These are phyloP conservation scores for Xenops minutus DNA, from an alignment of 2,797 vertebrate genomes.

Conservation along the genomic window DNA sequence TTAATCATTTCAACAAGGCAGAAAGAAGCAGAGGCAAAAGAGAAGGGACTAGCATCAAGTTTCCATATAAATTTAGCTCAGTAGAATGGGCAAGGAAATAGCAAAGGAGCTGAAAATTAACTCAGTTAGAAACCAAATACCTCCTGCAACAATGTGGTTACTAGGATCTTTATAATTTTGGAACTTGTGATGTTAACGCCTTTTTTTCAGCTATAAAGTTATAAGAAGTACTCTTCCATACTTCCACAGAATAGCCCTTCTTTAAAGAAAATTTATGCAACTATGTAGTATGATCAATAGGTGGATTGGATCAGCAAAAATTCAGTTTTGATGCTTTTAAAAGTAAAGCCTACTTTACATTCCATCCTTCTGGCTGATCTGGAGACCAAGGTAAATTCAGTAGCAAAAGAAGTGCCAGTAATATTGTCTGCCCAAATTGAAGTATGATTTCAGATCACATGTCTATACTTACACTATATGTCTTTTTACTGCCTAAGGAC, in stretches of 20 bases:
- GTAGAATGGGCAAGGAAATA: neutral
- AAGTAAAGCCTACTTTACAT: neutral
- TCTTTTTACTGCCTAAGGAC: constrained; percentile 4
- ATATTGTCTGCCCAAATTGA: neutral
- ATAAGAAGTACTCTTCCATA: constrained; percentile 9
- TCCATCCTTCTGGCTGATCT: neutral
- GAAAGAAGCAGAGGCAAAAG: neutral
- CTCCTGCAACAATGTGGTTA: neutral
- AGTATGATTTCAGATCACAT: neutral
- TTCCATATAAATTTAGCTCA: neutral
- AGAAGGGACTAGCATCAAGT: neutral
- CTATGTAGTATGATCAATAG: neutral
- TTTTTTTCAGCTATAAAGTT: neutral
- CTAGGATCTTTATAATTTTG: neutral
- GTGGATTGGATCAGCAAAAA: neutral
- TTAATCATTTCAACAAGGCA: neutral
- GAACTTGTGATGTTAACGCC: neutral
- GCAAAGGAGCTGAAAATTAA: neutral
- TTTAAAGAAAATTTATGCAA: neutral
- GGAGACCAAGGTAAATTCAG: neutral
- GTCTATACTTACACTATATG: neutral
- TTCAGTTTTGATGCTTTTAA: neutral
- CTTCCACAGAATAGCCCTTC: neutral
- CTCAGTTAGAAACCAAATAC: neutral
- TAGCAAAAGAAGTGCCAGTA: neutral